Evolutionary conservation across 1,140 invertebrate genomes (phyloP), one percentile per base, ranked within the genome.

Genomic region (Plodia interpunctella): DNA sequence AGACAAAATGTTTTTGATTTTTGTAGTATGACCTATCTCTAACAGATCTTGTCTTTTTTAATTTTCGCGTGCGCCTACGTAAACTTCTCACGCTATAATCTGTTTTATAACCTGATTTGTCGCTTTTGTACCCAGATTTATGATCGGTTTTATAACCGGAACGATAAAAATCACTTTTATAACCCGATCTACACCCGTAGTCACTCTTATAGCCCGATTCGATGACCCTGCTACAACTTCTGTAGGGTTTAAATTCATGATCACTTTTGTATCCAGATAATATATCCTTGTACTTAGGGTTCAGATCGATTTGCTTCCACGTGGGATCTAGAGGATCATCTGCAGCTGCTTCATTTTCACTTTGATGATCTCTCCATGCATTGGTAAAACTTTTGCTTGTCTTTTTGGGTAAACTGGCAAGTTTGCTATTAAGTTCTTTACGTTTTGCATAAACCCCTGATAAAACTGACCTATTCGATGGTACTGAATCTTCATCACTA

Each of bases 251-350:
- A 73, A 81, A 85, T 86, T 90, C 88, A 21, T 91, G 89, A 58
- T 92, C 91, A 70, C 91, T 92, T 80, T 91, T 91, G 50, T 90
- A 90, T 25, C 91, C 90, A 4, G 91, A 91, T n/a, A 92, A 77
- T 59, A 91, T 91, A 55, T 91, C 83, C 58, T 91, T 89, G 67
- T 92, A 92, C 77, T 92, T 92, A 20, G 91, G 91, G 76, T 92
- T 92, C 0, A 92, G 80, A 76, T 92, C 92, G n/a, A 92, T 92
- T 79, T 92, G 86, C 57, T 91, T 90, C 92, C 92, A 92, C 2
- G 91, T 89, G 0, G 92, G 92, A 74, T 92, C 92, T 9, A 92
- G 57, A 5, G 81, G 81, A 60, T 91, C 81, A 57, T 92, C 91
- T 38, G 71, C 91, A 55, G 66, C 90, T 62, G 78, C 84, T 72